Evolutionary conservation across 2,797 vertebrate species (phyloP).

Genomic region (Tinamus major): DNA sequence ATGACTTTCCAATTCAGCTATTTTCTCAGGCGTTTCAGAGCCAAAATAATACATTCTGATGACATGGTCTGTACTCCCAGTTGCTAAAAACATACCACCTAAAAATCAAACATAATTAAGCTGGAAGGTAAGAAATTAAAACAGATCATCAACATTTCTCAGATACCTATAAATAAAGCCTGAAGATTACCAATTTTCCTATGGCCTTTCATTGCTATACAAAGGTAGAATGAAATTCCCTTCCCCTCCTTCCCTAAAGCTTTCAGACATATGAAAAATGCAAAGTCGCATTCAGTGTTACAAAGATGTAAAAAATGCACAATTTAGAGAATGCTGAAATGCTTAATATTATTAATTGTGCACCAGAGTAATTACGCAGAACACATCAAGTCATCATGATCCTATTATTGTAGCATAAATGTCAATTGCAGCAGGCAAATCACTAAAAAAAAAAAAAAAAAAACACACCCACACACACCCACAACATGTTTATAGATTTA

Average conservation of each 20-base stretch:
- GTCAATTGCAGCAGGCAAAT: not conserved
- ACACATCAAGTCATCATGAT: not conserved
- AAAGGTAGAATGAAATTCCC: not conserved
- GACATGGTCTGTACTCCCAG: constrained; percentile 96
- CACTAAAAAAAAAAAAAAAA: not conserved
- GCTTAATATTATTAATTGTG: not conserved
- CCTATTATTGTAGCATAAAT: not conserved
- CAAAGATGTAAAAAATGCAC: not conserved
- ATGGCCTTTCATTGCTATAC: not conserved
- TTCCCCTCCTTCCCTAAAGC: not conserved
- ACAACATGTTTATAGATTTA: fast-evolving
- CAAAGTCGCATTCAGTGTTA: not conserved
- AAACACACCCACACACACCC: too few species aligned
- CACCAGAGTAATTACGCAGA: fast-evolving
- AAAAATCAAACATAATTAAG: not conserved
- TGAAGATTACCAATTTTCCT: too few species aligned
- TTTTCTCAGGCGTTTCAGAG: constrained; percentile 91
- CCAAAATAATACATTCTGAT: constrained; percentile 98
- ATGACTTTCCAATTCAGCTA: constrained; percentile 94
- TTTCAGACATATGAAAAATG: not conserved
- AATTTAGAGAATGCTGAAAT: not conserved
- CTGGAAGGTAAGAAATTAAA: not conserved
- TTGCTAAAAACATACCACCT: constrained; percentile 98
- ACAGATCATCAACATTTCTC: not conserved
- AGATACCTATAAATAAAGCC: not conserved